Evolutionary conservation across 2,113 vertebrate species (phyloP).

Genomic region (Sitta europaea): DNA sequence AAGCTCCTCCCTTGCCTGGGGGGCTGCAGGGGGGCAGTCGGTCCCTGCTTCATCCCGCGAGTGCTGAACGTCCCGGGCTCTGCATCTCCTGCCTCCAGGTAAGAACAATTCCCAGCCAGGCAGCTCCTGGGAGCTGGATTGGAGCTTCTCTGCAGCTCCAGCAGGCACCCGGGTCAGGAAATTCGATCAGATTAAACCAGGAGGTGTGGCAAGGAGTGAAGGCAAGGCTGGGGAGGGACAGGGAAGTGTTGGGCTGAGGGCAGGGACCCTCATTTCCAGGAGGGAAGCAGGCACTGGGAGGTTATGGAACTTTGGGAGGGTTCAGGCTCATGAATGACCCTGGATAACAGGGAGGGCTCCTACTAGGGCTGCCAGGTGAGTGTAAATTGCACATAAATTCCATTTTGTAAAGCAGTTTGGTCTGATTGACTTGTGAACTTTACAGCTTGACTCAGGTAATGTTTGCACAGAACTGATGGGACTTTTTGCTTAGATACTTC

Average conservation of each 20-base stretch:
- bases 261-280: neutral
- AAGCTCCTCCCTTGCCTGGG: neutral
- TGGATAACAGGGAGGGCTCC: neutral
- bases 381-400: neutral
- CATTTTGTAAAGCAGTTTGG: neutral
- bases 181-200: neutral
- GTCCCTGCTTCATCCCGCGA: neutral
- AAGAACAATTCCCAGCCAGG: fast-evolving
- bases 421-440: neutral
- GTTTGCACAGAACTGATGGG: neutral
- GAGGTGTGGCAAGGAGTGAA: neutral
- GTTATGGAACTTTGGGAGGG: fast-evolving
- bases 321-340: neutral
- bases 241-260: neutral
- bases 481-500: neutral
- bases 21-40: neutral
- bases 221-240: neutral
- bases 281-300: neutral
- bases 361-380: neutral
- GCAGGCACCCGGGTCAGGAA: neutral
- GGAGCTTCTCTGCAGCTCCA: neutral
- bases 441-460: neutral
- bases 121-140: neutral
- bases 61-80: fast-evolving
- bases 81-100: neutral